Evolutionary conservation across 92 coral and sea anemone genomes (phyloP), one percentile per base, ranked within the genome.

Genomic region (Meandrina meandrites): DNA sequence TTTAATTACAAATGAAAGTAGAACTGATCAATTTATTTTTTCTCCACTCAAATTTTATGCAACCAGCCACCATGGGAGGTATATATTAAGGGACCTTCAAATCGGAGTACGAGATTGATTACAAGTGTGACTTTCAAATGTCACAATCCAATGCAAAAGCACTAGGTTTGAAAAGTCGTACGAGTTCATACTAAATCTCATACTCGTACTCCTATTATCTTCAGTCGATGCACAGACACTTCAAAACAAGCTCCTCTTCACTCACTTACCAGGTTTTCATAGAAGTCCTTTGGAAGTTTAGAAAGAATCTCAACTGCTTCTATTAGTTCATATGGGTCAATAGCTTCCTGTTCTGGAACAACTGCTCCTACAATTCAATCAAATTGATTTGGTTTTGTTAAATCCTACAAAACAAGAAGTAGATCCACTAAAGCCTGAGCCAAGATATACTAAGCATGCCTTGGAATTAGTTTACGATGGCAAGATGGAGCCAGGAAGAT

Each of bases 281-380:
- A 95, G 76, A 97, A 97, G 76, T 95, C 99, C 86, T 97, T 97
- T 18, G 99, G 99, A 37, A 97, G 90, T 82, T 95, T 97, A 28
- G 96, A 89, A 30, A 97, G 93, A 70, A 97, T 93, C 51, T 97
- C 99, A 3, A 97, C 99, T 48, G 99, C 92, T 34, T 93, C 98
- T 86, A 95, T 90, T 86, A 97, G 94, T 27, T 95, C 99, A 88
- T 95, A 97, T 0, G 98, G 99, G 93, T 97, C 99, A 42, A 97
- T 92, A 58, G 89, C 96, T 21, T 94, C 90, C 60, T 86, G 80
- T 37, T 82, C 94, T 34, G 95, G 83, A 34, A 76, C 90, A 82
- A 42, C 89, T 30, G 27, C 89, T 21, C 37, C 92, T 14, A 24
- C 54, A 45, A 86, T 24, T n/a, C n/a, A n/a, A n/a, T n/a, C n/a